Base-by-base conservation (phyloP, 2,797 vertebrate genomes). In the Enteromius treurensis region DNA sequence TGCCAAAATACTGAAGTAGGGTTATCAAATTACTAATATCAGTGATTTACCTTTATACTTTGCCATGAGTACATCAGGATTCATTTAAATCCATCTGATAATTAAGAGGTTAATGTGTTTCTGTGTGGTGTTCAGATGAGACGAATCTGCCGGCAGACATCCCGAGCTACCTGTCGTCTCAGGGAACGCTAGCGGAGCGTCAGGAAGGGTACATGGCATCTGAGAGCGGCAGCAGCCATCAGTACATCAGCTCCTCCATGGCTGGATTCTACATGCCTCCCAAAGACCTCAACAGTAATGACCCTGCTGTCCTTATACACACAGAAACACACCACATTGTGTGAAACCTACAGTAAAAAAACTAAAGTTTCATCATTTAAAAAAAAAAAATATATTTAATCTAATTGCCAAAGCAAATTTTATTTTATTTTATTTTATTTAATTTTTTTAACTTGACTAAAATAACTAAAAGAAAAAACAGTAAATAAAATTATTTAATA, bases 71-170 rank as follows among this genome's bases (percentile, higher is more conserved):
- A 13, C 2, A 45, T 45, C 42, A 13, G 42, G 42, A 45, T 47
- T 47, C 3, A 14, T 3, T 45, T 45, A 11, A 10, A 45, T 45
- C 42, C 42, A 10, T 45, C 45, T 45, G 45, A 45, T 14, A 47
- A 3, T 47, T 47, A 47, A 14, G 45, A 47, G 45, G 45, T 47
- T 14, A 42, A 15, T 55, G 9, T 40, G 5, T 21, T 58, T 40
- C 34, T 74, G 45, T 47, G 67, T 1, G 13, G 32, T 77, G 6
- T 77, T 11, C 84, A 99, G 98, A 99, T 92, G 98, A 99, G 91
- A 99, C 98, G 84, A 97, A 98, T 90, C 92, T 99, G 14, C 97
- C 98, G 0, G 95, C 97, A 5, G 98, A 99, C 88, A 99, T 98
- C 84, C 97, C 98, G 42, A 99, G 98, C 89, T 99, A 97, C 85